Evolutionary conservation across 2,113 vertebrate genomes (phyloP).

Genomic region (Butorides virescens): DNA sequence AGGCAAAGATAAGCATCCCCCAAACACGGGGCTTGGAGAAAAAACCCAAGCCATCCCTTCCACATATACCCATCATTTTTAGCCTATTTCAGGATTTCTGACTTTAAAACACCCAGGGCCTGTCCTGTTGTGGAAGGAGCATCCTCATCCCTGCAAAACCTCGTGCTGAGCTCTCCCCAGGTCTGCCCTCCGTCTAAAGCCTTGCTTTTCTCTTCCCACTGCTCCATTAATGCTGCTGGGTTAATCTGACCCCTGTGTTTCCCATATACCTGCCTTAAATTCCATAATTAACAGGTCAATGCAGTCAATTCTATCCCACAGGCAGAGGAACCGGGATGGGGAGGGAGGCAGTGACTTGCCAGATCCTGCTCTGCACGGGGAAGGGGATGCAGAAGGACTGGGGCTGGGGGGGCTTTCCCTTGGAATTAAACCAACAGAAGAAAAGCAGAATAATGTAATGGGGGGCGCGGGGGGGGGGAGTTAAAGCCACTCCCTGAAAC

Average conservation of each 20-base stretch:
- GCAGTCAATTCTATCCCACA: background rate
- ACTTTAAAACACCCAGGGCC: background rate
- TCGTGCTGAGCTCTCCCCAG: background rate
- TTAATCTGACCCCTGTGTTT: background rate
- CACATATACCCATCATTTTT: fast-evolving
- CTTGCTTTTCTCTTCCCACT: background rate
- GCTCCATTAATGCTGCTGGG: background rate
- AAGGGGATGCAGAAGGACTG: background rate
- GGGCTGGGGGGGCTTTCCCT: background rate
- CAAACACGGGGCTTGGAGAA: background rate
- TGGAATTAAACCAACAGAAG: background rate
- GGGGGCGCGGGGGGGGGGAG: background rate
- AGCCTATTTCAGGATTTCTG: background rate
- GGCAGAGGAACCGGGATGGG: fast-evolving
- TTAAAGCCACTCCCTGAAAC: background rate
- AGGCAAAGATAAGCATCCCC: background rate
- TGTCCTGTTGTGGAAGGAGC: background rate
- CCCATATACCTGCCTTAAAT: background rate
- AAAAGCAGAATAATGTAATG: background rate
- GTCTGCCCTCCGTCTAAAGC: background rate
- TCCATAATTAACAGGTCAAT: background rate
- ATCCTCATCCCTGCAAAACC: background rate
- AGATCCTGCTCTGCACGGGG: fast-evolving
- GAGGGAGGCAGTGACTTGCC: background rate
- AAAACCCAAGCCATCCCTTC: background rate